Evolutionary conservation across 2,113 vertebrate species (phyloP).

Genomic region (Motacilla tschutschensis): DNA sequence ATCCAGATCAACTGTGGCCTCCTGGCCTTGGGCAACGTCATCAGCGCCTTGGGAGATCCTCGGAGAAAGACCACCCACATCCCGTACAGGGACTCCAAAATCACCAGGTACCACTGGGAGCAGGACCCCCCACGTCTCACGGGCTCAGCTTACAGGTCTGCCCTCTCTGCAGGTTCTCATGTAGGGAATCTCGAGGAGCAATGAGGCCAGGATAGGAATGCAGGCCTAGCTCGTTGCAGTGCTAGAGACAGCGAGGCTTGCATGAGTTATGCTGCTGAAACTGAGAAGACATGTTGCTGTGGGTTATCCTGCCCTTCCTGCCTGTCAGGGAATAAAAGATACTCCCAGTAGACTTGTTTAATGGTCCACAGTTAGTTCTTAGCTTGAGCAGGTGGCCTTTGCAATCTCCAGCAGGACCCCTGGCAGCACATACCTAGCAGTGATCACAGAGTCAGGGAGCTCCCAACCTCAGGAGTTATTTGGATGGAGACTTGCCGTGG

Average conservation of each 20-base stretch:
- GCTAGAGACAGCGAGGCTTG: background rate
- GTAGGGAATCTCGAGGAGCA: background rate
- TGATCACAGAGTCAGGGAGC: background rate
- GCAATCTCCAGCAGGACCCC: background rate
- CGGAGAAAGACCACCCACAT: slow-evolving; percentile 90
- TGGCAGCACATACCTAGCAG: background rate
- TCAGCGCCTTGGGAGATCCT: slow-evolving; percentile 91
- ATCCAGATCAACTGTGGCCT: slow-evolving; percentile 97
- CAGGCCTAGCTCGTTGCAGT: background rate
- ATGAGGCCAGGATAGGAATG: background rate
- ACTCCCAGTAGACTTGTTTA: background rate
- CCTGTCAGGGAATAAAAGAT: background rate
- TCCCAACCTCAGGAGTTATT: background rate
- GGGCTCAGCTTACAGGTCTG: background rate
- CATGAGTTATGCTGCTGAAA: background rate
- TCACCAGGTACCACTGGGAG: slow-evolving; percentile 81
- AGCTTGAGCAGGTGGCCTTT: background rate
- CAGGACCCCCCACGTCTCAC: rapidly evolving
- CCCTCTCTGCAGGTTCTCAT: rapidly evolving
- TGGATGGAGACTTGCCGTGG: background rate
- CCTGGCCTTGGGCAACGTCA: slow-evolving; percentile 92
- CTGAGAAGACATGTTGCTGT: background rate
- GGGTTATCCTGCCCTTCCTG: background rate
- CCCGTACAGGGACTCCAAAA: slow-evolving; percentile 96
- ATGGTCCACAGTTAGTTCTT: background rate